Base-by-base conservation (phyloP, 2,888 invertebrate genomes). In the Acronicta leporina region DNA sequence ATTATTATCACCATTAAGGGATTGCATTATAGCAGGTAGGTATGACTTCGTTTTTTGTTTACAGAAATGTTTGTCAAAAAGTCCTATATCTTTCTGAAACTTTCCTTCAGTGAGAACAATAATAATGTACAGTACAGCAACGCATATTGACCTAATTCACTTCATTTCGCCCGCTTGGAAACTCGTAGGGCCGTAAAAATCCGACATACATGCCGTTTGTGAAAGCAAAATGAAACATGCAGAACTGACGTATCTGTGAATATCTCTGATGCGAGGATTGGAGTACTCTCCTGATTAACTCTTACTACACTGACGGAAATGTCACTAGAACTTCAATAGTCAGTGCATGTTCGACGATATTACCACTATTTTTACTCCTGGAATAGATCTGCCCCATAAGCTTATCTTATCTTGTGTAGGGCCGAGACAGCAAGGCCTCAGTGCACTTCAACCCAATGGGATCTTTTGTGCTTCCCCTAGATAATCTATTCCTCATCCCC, bases 241-340 rank as follows among this genome's bases (percentile, higher is more conserved):
- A 57, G 57, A 54, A 68, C 44, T 42, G 73, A 42, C 60, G 45
- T 72, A 62, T 62, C 48, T 57, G 68, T 16, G 55, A 42, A 61
- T 42, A 59, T 44, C 51, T 59, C 73, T 43, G 54, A 45, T 55
- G 45, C 30, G 47, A 59, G 59, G 56, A 73, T 73, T 64, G 64
- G 40, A 62, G 59, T 65, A 74, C 73, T 74, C 57, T 57, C 16
- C 57, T 76, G 74, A 74, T 74, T 64, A 64, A 64, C 56, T 58
- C 72, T 57, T 33, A 67, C 30, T 30, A 3, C 30, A 10, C 9
- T 30, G 30, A 33, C 33, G 33, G 30, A 33, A 33, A 33, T 33
- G 33, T 38, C 38, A 38, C n/a, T 13, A n/a, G n/a, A 38, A n/a
- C 6, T 4, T 10, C 33, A 33, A 10, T 33, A 11, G 33, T 33